Evolutionary conservation across 2,888 invertebrate genomes (phyloP), one percentile per base, ranked within the genome.

Genomic region (Campopleginae sp.): DNA sequence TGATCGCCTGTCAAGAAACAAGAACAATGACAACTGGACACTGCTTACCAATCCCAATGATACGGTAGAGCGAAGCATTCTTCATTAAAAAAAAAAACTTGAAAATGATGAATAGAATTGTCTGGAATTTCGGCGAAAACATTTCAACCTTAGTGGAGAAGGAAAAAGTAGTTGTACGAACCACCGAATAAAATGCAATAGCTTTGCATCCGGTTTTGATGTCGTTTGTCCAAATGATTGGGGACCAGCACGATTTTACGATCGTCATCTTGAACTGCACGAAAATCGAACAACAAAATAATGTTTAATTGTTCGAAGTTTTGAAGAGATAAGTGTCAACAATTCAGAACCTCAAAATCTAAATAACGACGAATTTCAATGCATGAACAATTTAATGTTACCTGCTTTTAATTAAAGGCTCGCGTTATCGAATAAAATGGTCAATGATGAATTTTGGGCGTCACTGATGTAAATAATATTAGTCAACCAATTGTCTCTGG

Each of bases 231-330:
- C 98, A 98, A 90, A 98, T 96, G 90, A 96, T 97, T 82, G 98
- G 98, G 7, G 98, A 97, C 98, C 98, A 98, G 93, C 97, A 98
- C 0, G 97, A 96, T 89, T 96, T 95, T 78, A 98, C 90, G 17
- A 96, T 92, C 27, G 96, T 96, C 97, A 97, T 97, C 91, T 93
- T 95, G 77, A 42, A n/a, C 75, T 80, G 74, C 27, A 12, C 12
- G 14, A 48, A 31, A 38, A 42, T 27, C 42, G 27, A n/a, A 66
- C 23, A 23, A 58, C 23, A 12, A 65, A 8, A 77, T 14, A 23
- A 27, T 27, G 27, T 14, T 27, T 14, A 0, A 58, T 58, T 58
- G 27, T 23, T 27, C 3, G 12, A 58, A 3, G n/a, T n/a, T n/a
- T 27, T 23, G 6, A 0, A 33, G 38, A 33, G 38, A 33, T 23